A percentile compares a stretch with the other conserved stretches of the same genome.
phyloP scores from a whole-genome alignment of 2,113 vertebrate genomes.

The Dipodomys stephensi region DNA sequence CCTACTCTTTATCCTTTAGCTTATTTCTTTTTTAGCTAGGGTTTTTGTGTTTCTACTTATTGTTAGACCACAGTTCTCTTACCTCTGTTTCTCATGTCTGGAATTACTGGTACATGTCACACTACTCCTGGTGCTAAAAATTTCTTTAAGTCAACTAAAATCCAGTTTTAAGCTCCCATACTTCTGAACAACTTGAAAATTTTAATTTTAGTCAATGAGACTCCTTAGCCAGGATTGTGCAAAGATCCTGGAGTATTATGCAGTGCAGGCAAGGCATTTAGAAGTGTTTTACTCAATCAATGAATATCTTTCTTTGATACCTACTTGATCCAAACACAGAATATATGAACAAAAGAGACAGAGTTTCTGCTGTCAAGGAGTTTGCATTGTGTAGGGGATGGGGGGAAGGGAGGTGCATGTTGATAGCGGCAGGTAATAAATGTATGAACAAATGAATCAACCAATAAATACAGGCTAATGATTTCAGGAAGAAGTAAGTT shows the following conservation, averaged over 20 bases:
- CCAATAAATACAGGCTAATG: not conserved
- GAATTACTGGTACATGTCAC: no score
- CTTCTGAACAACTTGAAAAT: not conserved
- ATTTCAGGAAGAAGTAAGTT: conserved; percentile 26
- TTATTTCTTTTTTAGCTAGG: no score
- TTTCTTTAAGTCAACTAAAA: not conserved
- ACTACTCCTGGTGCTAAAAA: no score
- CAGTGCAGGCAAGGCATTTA: not conserved
- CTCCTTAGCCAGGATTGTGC: not conserved
- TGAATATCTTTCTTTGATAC: not conserved
- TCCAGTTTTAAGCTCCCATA: not conserved
- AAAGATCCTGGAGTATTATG: not conserved
- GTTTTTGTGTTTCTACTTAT: no score
- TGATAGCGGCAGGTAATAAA: not conserved
- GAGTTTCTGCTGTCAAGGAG: not conserved
- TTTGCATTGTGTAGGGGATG: not conserved
- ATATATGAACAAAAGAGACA: not conserved
- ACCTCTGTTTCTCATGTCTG: no score
- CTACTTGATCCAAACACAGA: not conserved
- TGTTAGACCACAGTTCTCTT: no score
- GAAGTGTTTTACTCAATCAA: conserved; percentile 16
- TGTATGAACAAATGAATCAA: conserved; percentile 21
- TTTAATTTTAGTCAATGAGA: not conserved
- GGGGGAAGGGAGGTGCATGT: not conserved
- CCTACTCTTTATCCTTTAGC: no score